These are phyloP conservation scores for Sebastes nivosus DNA, from an alignment of 2,797 vertebrate genomes.

Conservation along the genomic window DNA sequence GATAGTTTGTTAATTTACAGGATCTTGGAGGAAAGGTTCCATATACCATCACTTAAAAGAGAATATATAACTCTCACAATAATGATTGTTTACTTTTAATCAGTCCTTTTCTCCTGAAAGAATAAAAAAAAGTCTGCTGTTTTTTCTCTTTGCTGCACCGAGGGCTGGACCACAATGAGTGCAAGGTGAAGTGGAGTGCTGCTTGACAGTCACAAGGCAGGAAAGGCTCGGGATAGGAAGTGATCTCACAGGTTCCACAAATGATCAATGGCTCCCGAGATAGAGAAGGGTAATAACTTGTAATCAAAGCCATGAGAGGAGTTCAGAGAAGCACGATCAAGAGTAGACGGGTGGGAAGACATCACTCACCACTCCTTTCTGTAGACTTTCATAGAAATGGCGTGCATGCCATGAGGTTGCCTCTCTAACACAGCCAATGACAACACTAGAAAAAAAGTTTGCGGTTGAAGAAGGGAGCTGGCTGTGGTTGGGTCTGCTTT, in stretches of 20 bases:
- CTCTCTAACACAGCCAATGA: conserved; percentile 3
- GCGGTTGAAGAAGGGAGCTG: neutral
- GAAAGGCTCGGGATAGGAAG: conserved; percentile 59
- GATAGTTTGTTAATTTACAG: neutral
- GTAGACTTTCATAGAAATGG: neutral
- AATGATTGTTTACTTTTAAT: neutral
- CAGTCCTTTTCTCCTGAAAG: neutral
- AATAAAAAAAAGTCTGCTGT: neutral
- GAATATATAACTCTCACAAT: neutral
- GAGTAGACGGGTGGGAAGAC: conserved; percentile 21
- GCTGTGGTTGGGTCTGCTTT: conserved; percentile 51
- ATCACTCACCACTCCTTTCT: conserved; percentile 26
- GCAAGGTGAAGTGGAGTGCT: conserved; percentile 31
- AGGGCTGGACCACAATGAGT: neutral
- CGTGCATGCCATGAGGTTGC: neutral
- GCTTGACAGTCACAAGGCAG: conserved; percentile 63
- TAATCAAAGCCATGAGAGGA: conserved; percentile 72
- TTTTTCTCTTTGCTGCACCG: neutral
- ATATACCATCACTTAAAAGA: neutral
- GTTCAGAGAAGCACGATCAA: conserved; percentile 26
- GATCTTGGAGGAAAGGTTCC: neutral
- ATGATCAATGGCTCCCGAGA: conserved; percentile 68
- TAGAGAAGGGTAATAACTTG: conserved; percentile 70
- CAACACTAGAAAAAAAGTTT: conserved; percentile 1
- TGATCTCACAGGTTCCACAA: conserved; percentile 66